These are phyloP conservation scores for Thysanoteuthis rhombus DNA, from an alignment of 2,888 invertebrate genomes.

Conservation along the genomic window DNA sequence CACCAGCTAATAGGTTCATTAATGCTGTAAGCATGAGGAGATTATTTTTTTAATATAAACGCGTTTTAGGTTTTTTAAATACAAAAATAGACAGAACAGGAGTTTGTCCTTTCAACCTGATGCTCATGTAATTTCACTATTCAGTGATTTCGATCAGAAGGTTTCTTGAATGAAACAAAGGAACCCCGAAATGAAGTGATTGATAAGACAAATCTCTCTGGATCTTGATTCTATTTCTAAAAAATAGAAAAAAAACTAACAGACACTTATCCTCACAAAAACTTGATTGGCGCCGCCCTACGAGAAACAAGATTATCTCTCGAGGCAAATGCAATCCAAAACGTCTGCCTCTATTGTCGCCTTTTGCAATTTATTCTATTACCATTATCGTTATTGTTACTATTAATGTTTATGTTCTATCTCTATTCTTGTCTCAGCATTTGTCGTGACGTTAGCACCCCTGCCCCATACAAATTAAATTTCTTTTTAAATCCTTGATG, in stretches of 20 bases:
- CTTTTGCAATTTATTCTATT: background rate
- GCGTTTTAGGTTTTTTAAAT: no score
- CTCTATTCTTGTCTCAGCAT: background rate
- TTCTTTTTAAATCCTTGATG: background rate
- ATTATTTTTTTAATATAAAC: no score
- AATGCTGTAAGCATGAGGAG: no score
- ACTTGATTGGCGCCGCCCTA: background rate
- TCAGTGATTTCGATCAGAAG: no score
- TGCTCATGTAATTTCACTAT: no score
- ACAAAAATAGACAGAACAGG: no score
- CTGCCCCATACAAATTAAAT: background rate
- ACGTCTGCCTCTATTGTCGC: background rate
- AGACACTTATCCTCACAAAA: background rate
- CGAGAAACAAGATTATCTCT: background rate
- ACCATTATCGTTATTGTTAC: background rate
- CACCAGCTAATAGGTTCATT: no score
- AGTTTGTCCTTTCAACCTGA: no score
- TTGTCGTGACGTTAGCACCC: constrained; percentile 12
- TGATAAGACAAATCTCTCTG: no score
- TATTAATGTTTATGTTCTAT: background rate
- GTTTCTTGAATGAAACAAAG: no score
- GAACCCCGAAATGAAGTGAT: no score
- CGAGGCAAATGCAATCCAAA: background rate
- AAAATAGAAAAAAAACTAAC: background rate
- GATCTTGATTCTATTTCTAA: no score